Base-by-base conservation (phyloP, 1,140 invertebrate genomes). In the Wasmannia auropunctata region DNA sequence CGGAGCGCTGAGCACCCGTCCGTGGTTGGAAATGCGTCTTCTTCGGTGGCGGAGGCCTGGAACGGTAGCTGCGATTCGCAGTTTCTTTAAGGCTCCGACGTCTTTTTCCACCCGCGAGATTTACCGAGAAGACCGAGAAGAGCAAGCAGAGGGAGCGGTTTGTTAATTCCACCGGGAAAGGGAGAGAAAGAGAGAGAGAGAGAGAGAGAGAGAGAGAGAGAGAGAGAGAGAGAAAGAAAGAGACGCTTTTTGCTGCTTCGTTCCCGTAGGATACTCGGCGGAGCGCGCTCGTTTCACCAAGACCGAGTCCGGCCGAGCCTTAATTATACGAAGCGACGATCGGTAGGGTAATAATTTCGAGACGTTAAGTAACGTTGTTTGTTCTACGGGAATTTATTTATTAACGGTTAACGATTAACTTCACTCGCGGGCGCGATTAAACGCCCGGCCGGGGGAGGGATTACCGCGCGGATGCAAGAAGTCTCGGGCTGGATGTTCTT, bases 281-380 rank as follows among this genome's bases (percentile, higher is more conserved):
- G n/a, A 77, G 51, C 11, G 51, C 11, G 46, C 8, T 16, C 37
- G 31, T 37, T 65, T n/a, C 14, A 49, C 19, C 77, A 46, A 70
- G 56, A 65, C 25, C 37, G 37, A 60, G 19, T 40, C 22, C 63
- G 63, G 5, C 3, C 63, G 43, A 19, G 46, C 25, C 37, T 70
- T 72, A 72, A 72, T 81, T 81, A n/a, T n/a, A 81, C 40, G n/a
- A 81, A 43, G 49, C 77, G 62, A 69, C 16, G 77, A 67, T 80
- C 46, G 62, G 22, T 0, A 70, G 65, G 49, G 65, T 72, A 43
- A 72, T 72, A 46, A 70, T 81, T 70, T 72, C 19, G 37, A 16
- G 63, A 81, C 34, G 63, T 81, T 43, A 72, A 81, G 51, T 16
- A 34, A 51, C 10, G 11, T 65, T n/a, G 43, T 81, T 81, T 72